Percentiles rank a stretch among this genome's conserved stretches.
Conservation (phyloP, 35 echinoderm and acorn worm genomes). For the Apostichopus japonicus region DNA sequence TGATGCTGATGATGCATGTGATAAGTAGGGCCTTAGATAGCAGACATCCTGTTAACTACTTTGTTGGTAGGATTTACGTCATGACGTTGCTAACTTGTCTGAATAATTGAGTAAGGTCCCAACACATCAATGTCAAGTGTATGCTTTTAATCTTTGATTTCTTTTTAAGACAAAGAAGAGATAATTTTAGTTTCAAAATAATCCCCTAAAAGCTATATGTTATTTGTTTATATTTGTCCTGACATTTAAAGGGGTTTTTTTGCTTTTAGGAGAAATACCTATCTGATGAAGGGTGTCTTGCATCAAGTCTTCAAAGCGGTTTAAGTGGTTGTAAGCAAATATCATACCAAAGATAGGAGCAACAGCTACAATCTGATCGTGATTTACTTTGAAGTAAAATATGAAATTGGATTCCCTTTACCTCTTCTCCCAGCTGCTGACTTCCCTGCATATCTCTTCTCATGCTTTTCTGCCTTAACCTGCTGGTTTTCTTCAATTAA, state of each 20-base stretch:
- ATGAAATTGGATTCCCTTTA: neutral
- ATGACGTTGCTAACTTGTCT: neutral
- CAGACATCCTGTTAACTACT: neutral
- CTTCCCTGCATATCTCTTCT: neutral
- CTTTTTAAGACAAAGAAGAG: neutral
- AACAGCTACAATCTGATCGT: too few species aligned
- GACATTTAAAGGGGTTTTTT: too few species aligned
- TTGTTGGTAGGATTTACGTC: neutral
- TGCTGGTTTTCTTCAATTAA: neutral
- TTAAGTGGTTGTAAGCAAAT: too few species aligned
- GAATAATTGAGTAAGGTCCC: neutral
- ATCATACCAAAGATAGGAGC: too few species aligned
- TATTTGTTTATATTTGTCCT: too few species aligned
- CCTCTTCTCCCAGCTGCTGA: neutral
- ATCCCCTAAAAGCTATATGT: too few species aligned
- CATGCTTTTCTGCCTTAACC: neutral
- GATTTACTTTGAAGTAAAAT: too few species aligned
- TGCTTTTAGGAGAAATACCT: too few species aligned
- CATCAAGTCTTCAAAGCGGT: too few species aligned
- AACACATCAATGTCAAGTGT: neutral
- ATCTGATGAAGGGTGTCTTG: too few species aligned
- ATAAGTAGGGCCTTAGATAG: neutral
- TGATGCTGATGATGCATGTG: neutral
- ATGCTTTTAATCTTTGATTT: conserved; percentile 10
- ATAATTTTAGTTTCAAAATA: too few species aligned